Evolutionary conservation across 2,113 vertebrate species (phyloP).

Genomic region (Scortum barcoo): DNA sequence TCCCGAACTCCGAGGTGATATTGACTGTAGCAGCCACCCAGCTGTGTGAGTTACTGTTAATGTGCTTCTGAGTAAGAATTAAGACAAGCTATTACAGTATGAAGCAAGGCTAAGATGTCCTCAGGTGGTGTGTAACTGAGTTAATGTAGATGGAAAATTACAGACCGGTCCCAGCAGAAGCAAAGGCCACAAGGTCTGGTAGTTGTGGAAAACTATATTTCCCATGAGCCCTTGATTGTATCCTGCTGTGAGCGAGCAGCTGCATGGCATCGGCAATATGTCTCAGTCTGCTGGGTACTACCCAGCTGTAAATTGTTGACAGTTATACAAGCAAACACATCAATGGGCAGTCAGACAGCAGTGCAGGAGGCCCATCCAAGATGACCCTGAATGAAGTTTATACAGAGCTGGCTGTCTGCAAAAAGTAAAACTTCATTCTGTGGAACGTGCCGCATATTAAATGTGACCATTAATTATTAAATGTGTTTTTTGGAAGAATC

Average conservation of each 20-base stretch:
- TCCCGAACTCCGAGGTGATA: constrained; percentile 23
- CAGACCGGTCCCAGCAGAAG: constrained; percentile 58
- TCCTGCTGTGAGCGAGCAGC: constrained; percentile 63
- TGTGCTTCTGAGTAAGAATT: constrained; percentile 54
- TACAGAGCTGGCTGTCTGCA: constrained; percentile 38
- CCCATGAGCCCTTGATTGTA: constrained; percentile 68
- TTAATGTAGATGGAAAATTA: constrained; percentile 73
- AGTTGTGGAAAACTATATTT: constrained; percentile 75
- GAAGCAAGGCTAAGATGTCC: constrained; percentile 62
- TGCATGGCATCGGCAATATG: constrained; percentile 69
- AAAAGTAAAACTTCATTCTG: constrained; percentile 40
- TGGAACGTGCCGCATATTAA: not conserved
- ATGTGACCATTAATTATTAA: constrained; percentile 53
- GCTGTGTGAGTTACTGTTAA: constrained; percentile 41
- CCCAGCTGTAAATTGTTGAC: constrained; percentile 77
- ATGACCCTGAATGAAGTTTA: constrained; percentile 54
- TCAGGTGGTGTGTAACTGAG: constrained; percentile 76
- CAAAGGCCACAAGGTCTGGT: constrained; percentile 49
- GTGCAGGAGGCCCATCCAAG: constrained; percentile 35
- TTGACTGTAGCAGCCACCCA: constrained; percentile 26
- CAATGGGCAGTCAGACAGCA: constrained; percentile 66
- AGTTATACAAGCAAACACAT: constrained; percentile 75
- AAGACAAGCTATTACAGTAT: constrained; percentile 57
- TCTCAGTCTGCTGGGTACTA: constrained; percentile 69
- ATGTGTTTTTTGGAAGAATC: constrained; percentile 54